A percentile compares a stretch with the other conserved stretches of the same genome.
Evolutionary conservation across 2,888 invertebrate species (phyloP).

Genomic region (Geophilus truncorum): DNA sequence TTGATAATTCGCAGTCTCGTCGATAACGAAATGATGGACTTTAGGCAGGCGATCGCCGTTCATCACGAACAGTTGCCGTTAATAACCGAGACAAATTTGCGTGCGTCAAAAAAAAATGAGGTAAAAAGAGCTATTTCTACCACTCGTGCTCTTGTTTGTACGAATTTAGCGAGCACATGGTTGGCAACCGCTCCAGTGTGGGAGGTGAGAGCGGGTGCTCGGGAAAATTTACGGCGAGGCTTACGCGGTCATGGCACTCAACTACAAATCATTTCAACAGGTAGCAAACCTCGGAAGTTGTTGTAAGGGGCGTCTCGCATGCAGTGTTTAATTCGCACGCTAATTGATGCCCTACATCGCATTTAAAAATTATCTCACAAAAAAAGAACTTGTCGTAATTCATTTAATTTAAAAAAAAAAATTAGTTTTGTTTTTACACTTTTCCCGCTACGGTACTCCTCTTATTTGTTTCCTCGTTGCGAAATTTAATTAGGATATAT

Average conservation of each 20-base stretch:
- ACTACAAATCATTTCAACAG: conserved; percentile 36
- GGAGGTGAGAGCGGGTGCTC: conserved; percentile 33
- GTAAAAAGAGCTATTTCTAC: neutral
- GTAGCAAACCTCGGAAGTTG: conserved; percentile 30
- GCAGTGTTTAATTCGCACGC: conserved; percentile 15
- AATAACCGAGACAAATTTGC: neutral
- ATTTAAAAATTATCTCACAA: neutral
- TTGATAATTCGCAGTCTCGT: neutral
- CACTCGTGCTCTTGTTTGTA: conserved; percentile 12
- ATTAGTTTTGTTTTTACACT: neutral
- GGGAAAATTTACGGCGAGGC: conserved; percentile 33
- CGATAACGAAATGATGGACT: neutral
- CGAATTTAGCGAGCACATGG: conserved; percentile 32
- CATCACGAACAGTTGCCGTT: neutral
- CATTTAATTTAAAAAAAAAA: neutral
- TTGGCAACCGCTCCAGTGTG: conserved; percentile 32
- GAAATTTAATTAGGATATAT: neutral
- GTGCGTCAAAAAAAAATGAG: neutral
- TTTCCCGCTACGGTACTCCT: neutral
- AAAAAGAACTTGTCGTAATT: neutral
- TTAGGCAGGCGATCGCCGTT: neutral
- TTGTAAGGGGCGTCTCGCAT: neutral
- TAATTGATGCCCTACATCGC: neutral
- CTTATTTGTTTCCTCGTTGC: neutral
- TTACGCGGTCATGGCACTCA: conserved; percentile 33